These are phyloP conservation scores for Jaculus jaculus DNA, from an alignment of 2,113 vertebrate genomes.

Conservation along the genomic window DNA sequence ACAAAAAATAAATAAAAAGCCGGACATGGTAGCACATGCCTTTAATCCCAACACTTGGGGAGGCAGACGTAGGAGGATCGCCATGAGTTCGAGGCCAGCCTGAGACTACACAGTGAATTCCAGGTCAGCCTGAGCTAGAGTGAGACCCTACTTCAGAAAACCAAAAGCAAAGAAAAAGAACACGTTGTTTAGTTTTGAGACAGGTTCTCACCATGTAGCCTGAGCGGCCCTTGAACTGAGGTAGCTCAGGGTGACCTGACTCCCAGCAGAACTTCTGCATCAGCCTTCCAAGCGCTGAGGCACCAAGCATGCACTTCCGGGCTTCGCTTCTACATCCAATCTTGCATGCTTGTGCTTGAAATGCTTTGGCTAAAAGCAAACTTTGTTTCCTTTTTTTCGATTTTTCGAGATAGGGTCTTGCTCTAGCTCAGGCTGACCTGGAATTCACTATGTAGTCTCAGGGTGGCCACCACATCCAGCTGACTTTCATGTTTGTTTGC, in stretches of 20 bases:
- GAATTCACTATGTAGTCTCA: no score
- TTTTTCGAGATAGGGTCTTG: neutral
- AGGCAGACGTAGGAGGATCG: no score
- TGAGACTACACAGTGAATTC: no score
- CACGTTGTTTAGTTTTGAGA: neutral
- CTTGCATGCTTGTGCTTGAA: constrained; percentile 11
- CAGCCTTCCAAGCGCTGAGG: neutral
- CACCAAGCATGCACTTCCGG: neutral
- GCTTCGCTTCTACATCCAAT: neutral
- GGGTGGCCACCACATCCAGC: no score
- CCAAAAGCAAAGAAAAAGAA: no score
- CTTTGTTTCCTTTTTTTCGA: neutral
- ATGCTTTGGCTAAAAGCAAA: constrained; percentile 52
- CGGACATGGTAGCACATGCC: no score
- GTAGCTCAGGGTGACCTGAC: neutral
- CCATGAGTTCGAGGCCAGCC: no score
- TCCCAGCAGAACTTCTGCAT: neutral
- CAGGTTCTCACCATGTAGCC: neutral
- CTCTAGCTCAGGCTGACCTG: no score
- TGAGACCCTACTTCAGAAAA: no score
- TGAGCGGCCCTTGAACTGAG: neutral
- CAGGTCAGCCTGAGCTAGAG: no score
- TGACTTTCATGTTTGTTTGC: no score
- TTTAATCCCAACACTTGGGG: no score
- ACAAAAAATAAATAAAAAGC: neutral